These are phyloP conservation scores for Lucilia sericata DNA, from an alignment of 1,140 invertebrate species.

Conservation along the genomic window DNA sequence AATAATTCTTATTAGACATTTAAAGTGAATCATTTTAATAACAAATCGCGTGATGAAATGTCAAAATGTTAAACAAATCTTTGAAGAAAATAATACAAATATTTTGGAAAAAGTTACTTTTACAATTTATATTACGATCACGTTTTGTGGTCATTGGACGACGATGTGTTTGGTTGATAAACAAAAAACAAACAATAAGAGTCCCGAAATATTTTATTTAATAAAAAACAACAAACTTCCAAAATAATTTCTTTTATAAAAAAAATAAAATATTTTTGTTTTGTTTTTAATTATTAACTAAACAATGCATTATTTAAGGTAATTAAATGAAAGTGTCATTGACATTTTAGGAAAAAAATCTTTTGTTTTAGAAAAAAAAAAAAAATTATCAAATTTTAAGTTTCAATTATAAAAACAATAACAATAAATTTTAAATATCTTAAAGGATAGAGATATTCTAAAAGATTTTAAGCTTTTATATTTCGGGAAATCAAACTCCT, in stretches of 20 bases:
- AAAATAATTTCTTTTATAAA: not conserved
- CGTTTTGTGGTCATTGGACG: conserved; percentile 28
- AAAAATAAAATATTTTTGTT: not conserved
- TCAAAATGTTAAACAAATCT: not conserved
- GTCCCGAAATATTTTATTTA: not conserved
- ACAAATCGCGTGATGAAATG: conserved; percentile 18
- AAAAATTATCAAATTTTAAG: too few relatives aligned
- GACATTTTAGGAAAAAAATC: not conserved
- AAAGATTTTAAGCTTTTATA: too few relatives aligned
- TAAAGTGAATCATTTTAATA: conserved; percentile 2
- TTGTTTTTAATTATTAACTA: not conserved
- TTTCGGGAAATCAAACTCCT: too few relatives aligned
- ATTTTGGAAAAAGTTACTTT: not conserved
- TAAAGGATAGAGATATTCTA: too few relatives aligned
- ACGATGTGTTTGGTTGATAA: not conserved
- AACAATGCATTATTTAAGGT: not conserved
- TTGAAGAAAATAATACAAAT: not conserved
- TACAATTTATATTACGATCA: not conserved
- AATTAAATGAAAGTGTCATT: not conserved
- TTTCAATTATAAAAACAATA: too few relatives aligned
- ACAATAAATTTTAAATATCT: too few relatives aligned
- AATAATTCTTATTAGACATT: not conserved
- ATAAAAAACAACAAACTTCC: not conserved
- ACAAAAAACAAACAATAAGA: not conserved
- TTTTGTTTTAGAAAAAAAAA: too few relatives aligned